Conservation (phyloP, 2,888 invertebrate species). For the Sinhomidia bicolor region DNA sequence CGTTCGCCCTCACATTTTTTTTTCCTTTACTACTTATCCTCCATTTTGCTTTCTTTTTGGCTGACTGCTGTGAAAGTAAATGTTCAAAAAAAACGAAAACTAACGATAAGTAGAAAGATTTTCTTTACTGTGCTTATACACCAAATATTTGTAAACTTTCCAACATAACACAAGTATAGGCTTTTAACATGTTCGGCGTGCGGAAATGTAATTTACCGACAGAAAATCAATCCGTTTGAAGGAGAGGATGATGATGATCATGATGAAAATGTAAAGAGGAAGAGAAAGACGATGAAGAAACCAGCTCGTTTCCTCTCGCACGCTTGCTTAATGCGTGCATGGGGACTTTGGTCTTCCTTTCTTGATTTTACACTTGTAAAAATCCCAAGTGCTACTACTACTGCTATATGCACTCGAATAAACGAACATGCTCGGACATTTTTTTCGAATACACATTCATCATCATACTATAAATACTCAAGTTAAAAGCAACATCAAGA, state of each 20-base stretch:
- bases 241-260: neutral
- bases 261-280: constrained; percentile 13
- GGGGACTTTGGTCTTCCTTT: constrained; percentile 19
- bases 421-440: neutral
- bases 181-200: no score
- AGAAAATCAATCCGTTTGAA: constrained; percentile 38
- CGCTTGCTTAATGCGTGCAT: constrained; percentile 51
- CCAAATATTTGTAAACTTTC: no score
- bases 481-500: no score
- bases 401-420: neutral
- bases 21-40: constrained; percentile 1
- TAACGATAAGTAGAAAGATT: neutral
- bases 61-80: no score
- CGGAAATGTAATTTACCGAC: constrained; percentile 9
- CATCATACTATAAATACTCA: no score
- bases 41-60: constrained; percentile 35
- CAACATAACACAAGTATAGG: no score
- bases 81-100: neutral
- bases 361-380: neutral
- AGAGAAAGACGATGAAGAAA: constrained; percentile 31
- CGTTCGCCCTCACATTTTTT: neutral
- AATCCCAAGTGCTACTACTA: no score
- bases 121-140: no score
- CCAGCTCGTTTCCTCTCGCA: constrained; percentile 57
- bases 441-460: no score